These are phyloP conservation scores for Taenaris catops DNA, from an alignment of 2,888 invertebrate genomes.

Conservation along the genomic window DNA sequence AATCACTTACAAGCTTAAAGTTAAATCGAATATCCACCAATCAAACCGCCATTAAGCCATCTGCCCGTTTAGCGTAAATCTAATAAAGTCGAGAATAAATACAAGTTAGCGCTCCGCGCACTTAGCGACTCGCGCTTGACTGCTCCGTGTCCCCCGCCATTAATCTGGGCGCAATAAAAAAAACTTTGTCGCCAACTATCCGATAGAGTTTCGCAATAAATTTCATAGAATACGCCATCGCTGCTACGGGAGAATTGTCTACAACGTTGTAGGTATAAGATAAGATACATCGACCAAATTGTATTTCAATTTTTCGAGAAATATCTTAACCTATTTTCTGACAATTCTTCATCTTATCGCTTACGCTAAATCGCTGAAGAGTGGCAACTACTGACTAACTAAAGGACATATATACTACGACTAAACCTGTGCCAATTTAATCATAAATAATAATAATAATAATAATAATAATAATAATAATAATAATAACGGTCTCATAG, in stretches of 20 bases:
- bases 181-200: slow-evolving; percentile 3
- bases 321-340: no score
- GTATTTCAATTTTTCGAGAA: no score
- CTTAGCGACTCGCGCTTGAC: slow-evolving; percentile 13
- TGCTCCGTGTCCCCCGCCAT: slow-evolving; percentile 4
- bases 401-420: neutral
- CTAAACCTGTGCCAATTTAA: no score
- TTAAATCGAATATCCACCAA: slow-evolving; percentile 12
- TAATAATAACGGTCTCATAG: no score
- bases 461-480: no score
- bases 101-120: slow-evolving; percentile 22
- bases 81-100: slow-evolving; percentile 30
- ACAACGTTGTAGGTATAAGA: no score
- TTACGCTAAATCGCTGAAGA: no score
- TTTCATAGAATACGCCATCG: slow-evolving; percentile 1
- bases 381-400: no score
- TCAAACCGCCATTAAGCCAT: slow-evolving; percentile 25
- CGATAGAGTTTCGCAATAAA: slow-evolving; percentile 6
- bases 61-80: slow-evolving; percentile 26
- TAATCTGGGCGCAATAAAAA: slow-evolving; percentile 10
- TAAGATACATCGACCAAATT: no score
- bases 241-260: no score
- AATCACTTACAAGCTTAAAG: slow-evolving; percentile 6
- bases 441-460: no score
- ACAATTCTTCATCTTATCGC: neutral